phyloP scores from a whole-genome alignment of 2,113 vertebrate genomes.

The Bambusicola thoracicus region DNA sequence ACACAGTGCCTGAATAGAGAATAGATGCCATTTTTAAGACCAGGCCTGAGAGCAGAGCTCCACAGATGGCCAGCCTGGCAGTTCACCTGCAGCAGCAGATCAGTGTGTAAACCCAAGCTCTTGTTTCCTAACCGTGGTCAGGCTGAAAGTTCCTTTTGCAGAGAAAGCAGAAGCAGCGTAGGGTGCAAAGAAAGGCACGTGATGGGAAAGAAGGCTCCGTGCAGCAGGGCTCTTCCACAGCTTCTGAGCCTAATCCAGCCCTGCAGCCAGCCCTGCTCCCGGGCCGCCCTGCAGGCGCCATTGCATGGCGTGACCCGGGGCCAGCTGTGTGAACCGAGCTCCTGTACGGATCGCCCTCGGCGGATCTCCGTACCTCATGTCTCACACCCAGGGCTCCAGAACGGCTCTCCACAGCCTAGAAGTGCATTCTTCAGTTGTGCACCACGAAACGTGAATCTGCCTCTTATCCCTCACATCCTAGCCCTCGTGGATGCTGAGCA shows the following conservation, averaged over 20 bases:
- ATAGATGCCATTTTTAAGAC: rapidly evolving
- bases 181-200: rapidly evolving
- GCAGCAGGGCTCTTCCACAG: rapidly evolving
- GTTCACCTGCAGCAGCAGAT: rapidly evolving
- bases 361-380: rapidly evolving
- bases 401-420: rapidly evolving
- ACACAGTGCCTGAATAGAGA: rapidly evolving
- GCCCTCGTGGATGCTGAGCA: rapidly evolving
- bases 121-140: background rate
- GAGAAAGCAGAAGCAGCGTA: background rate
- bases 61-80: rapidly evolving
- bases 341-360: too few relatives aligned
- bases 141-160: background rate
- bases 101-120: background rate
- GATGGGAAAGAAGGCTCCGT: background rate
- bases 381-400: rapidly evolving
- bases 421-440: rapidly evolving
- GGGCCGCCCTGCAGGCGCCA: too few relatives aligned
- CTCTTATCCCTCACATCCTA: background rate
- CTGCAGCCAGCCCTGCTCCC: too few relatives aligned
- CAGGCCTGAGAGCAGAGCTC: rapidly evolving
- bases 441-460: rapidly evolving
- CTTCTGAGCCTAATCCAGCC: rapidly evolving
- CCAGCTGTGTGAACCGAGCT: rapidly evolving
- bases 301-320: background rate